These are phyloP conservation scores for Eumaeus atala DNA, from an alignment of 1,140 invertebrate genomes.

Conservation along the genomic window DNA sequence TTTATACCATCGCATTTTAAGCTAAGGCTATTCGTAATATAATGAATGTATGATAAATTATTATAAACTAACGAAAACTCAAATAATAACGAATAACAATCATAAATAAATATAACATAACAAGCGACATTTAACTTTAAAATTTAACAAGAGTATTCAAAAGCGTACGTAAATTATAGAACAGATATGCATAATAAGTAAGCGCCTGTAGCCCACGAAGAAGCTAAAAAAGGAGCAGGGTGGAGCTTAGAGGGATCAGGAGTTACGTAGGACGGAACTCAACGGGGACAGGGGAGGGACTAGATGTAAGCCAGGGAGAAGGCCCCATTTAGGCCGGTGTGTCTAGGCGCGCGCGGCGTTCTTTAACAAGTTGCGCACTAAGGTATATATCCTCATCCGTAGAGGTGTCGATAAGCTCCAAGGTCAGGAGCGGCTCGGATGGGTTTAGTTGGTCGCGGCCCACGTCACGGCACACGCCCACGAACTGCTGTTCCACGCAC, in stretches of 20 bases:
- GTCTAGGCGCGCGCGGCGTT: conserved; percentile 63
- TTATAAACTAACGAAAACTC: conserved; percentile 1
- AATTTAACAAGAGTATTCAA: conserved; percentile 9
- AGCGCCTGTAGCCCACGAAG: no score
- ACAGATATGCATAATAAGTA: conserved; percentile 4
- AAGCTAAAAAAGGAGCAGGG: no score
- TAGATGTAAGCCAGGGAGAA: neutral
- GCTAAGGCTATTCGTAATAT: no score
- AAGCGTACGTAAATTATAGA: neutral
- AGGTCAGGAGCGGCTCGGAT: conserved; percentile 65
- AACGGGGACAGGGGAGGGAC: no score
- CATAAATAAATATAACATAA: conserved; percentile 12
- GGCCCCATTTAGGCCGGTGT: neutral
- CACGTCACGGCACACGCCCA: conserved; percentile 70
- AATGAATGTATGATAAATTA: conserved; percentile 1
- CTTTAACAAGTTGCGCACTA: conserved; percentile 67
- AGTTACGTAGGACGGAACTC: no score
- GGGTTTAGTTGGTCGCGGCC: conserved; percentile 67
- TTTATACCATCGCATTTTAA: no score
- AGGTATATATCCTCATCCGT: conserved; percentile 73
- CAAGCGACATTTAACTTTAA: neutral
- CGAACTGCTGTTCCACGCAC: conserved; percentile 75
- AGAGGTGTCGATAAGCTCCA: conserved; percentile 75
- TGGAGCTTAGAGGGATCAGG: no score
- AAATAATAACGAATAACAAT: neutral